Base-by-base conservation (phyloP, 2,888 invertebrate genomes). In the Pseudococcus jackbeardsleyi region DNA sequence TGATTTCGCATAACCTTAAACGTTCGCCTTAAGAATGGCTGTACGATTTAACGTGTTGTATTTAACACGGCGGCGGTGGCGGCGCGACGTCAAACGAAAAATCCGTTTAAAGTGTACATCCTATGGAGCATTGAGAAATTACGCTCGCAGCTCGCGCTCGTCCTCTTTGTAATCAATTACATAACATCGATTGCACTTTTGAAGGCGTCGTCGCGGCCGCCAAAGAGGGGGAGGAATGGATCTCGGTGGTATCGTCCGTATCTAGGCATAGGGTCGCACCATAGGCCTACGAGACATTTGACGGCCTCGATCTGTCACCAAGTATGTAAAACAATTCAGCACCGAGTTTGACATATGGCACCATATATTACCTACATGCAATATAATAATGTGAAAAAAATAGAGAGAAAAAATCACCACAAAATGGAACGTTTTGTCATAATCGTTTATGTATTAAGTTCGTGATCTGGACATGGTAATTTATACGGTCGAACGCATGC, bases 401-500 rank as follows among this genome's bases (percentile, higher is more conserved):
- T n/a, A n/a, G n/a, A n/a, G n/a, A n/a, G n/a, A n/a, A 86, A 86
- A 86, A 72, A 68, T 8, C 42, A 39, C 39, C 42, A 46, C 12
- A 82, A 82, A 77, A 88, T 46, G 46, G 82, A 88, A 54, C 82
- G 77, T 88, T 88, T 88, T 88, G 88, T 88, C 88, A 88, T 88
- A 88, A 88, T 88, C 88, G 88, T 88, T 88, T 88, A 88, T 88
- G 72, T 72, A 88, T 26, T 82, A 77, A 79, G 79, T 79, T 88
- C 82, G 88, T 82, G 88, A 88, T 88, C 48, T 88, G 88, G 88
- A 88, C 88, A 88, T 88, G 88, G 88, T 88, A 82, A 88, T 88
- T 88, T 88, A 79, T 59, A 88, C 88, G 88, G 88, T 88, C 82
- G 88, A 88, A 88, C 88, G 88, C 88, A 88, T 88, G 88, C 88